Evolutionary conservation across 2,888 invertebrate species (phyloP).

Genomic region (Cylloceria caligata): DNA sequence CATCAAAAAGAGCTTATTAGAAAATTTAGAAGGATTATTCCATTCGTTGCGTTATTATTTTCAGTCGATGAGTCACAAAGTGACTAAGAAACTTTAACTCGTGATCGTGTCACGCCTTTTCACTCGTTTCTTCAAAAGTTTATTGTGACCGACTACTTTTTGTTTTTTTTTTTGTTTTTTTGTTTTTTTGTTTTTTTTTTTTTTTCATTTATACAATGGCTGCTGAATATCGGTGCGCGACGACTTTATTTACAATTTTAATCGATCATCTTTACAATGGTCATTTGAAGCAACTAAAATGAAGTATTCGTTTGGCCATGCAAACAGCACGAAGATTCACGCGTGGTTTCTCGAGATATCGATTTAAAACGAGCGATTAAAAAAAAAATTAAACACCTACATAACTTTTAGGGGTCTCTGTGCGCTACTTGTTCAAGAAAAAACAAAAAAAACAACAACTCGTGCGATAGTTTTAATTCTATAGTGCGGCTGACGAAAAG

Average conservation of each 20-base stretch:
- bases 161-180: not conserved
- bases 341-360: conserved; percentile 50
- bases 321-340: conserved; percentile 50
- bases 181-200: conserved; percentile 4
- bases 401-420: conserved; percentile 9
- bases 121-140: conserved; percentile 16
- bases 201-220: conserved; percentile 10
- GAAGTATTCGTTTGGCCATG: conserved; percentile 17
- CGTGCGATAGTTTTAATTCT: conserved; percentile 4
- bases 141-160: conserved; percentile 18
- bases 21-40: conserved; percentile 60
- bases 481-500: conserved; percentile 30
- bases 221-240: conserved; percentile 41
- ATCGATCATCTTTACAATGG: conserved; percentile 62
- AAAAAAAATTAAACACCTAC: conserved; percentile 41
- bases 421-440: conserved; percentile 19
- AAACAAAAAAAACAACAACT: not conserved
- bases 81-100: conserved; percentile 42
- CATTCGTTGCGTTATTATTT: conserved; percentile 42
- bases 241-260: conserved; percentile 50
- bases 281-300: conserved; percentile 5
- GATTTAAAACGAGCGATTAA: conserved; percentile 39
- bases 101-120: conserved; percentile 26
- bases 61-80: conserved; percentile 43
- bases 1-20: conserved; percentile 72